Conservation (phyloP, 2,888 invertebrate species). For the Mythimna ferrago region DNA sequence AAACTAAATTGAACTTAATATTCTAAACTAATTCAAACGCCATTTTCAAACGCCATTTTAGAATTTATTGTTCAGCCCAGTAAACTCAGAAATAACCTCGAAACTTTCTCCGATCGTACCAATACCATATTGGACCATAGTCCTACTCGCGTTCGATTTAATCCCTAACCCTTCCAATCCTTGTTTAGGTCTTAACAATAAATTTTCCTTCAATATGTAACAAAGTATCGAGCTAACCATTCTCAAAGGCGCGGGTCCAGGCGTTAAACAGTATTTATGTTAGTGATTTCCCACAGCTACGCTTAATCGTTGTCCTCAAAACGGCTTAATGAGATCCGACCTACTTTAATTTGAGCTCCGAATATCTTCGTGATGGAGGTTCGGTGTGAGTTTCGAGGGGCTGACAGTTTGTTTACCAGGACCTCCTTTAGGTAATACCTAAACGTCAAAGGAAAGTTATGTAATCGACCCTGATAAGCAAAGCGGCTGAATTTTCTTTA, state of each 20-base stretch:
- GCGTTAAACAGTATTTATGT: conserved; percentile 54
- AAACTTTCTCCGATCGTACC: neutral
- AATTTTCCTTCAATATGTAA: conserved; percentile 37
- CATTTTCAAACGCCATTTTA: neutral
- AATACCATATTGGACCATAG: neutral
- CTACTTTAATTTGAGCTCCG: conserved; percentile 55
- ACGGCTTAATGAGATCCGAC: conserved; percentile 59
- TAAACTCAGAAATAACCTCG: neutral
- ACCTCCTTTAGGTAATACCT: conserved; percentile 7
- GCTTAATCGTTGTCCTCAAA: conserved; percentile 61
- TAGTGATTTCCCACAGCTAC: conserved; percentile 48
- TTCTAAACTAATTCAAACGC: neutral
- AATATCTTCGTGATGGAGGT: conserved; percentile 57
- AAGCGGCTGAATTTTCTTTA: neutral
- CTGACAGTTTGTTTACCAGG: conserved; percentile 45
- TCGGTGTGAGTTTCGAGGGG: conserved; percentile 45
- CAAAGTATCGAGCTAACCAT: conserved; percentile 18
- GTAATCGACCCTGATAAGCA: conserved; percentile 5
- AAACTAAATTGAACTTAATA: neutral
- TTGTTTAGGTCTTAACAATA: conserved; percentile 30
- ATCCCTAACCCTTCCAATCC: neutral
- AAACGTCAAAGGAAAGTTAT: conserved; percentile 21
- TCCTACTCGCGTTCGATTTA: neutral
- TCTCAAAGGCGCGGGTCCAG: conserved; percentile 7
- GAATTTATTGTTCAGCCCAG: neutral